These are phyloP conservation scores for Coleophora deauratella DNA, from an alignment of 2,888 invertebrate species.

Conservation along the genomic window DNA sequence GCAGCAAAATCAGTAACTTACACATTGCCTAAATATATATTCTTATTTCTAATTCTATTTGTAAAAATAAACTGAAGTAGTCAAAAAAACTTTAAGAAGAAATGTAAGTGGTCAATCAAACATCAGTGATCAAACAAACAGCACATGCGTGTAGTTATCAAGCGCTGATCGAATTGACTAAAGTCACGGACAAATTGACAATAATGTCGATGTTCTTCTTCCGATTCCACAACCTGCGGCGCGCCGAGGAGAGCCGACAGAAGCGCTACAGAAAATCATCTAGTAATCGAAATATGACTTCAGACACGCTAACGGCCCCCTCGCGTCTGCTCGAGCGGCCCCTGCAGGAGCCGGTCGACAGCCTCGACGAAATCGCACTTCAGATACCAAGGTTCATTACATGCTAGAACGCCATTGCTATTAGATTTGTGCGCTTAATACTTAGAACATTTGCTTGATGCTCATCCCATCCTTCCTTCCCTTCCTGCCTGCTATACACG, in stretches of 20 bases:
- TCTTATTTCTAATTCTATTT: no score
- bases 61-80: no score
- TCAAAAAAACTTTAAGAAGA: no score
- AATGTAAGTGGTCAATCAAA: no score
- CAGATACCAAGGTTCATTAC: slow-evolving; percentile 89
- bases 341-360: slow-evolving; percentile 89
- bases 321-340: slow-evolving; percentile 89
- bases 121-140: no score
- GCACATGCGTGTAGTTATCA: no score
- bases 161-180: no score
- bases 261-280: slow-evolving; percentile 32
- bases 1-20: no score
- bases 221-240: slow-evolving; percentile 92
- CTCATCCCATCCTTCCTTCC: neutral
- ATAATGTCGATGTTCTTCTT: slow-evolving; percentile 97
- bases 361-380: slow-evolving; percentile 92
- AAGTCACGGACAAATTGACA: no score
- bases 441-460: neutral
- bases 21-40: no score
- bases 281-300: slow-evolving; percentile 42
- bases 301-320: slow-evolving; percentile 81
- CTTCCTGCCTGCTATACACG: neutral
- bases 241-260: slow-evolving; percentile 80
- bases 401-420: slow-evolving; percentile 17
- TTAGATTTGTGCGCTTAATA: slow-evolving; percentile 22